phyloP scores from a whole-genome alignment of 2,888 invertebrate genomes.

The Cataglyphis altisquamis region DNA sequence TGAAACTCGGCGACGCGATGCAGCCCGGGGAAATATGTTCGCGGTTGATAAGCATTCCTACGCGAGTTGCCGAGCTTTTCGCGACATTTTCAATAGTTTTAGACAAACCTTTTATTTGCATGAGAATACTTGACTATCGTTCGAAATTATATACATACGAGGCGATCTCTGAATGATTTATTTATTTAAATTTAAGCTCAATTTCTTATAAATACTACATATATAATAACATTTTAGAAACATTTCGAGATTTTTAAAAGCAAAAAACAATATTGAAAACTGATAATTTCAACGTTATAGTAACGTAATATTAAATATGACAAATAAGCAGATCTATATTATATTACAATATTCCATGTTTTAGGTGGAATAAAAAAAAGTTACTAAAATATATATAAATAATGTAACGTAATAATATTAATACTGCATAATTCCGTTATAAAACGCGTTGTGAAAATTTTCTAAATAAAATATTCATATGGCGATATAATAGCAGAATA shows the following conservation, averaged over 20 bases:
- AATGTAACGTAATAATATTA: not conserved
- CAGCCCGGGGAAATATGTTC: slow-evolving; percentile 34
- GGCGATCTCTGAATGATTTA: not conserved
- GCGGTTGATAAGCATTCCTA: slow-evolving; percentile 33
- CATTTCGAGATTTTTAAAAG: not conserved
- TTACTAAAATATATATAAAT: not conserved
- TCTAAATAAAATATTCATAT: not conserved
- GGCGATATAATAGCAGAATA: not conserved
- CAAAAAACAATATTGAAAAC: not conserved
- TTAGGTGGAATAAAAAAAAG: too few species aligned
- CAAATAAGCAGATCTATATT: not conserved
- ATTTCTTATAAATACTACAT: not conserved
- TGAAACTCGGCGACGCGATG: slow-evolving; percentile 57
- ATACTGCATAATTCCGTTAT: not conserved
- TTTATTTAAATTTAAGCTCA: not conserved
- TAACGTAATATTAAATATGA: not conserved
- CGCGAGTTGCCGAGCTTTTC: slow-evolving; percentile 7
- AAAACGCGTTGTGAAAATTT: not conserved
- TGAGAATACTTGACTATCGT: not conserved
- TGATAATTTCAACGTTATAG: not conserved
- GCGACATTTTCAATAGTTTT: slow-evolving; percentile 50
- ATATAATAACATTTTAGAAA: not conserved
- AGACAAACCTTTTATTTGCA: slow-evolving; percentile 7
- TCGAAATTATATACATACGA: not conserved
- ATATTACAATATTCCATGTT: not conserved